Evolutionary conservation across 2,888 invertebrate genomes (phyloP).

Genomic region (Acrobasis repandana): DNA sequence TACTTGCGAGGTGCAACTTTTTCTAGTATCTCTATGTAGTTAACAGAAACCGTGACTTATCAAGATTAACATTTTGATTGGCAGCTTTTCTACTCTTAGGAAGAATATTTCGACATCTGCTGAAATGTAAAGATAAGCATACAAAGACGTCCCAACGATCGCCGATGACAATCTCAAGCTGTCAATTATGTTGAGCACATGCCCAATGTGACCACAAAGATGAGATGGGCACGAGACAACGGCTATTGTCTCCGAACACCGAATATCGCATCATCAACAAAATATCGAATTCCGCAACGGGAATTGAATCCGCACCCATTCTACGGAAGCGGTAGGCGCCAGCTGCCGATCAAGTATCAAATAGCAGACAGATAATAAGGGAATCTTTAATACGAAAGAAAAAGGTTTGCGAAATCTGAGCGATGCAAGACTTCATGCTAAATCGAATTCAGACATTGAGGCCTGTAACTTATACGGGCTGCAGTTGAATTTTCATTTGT

Average conservation of each 20-base stretch:
- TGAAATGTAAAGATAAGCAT: neutral
- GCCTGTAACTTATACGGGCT: constrained; percentile 64
- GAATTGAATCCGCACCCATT: constrained; percentile 61
- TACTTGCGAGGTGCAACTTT: neutral
- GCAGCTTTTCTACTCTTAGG: neutral
- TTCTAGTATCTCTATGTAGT: neutral
- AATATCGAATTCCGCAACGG: constrained; percentile 69
- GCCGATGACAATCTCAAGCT: constrained; percentile 47
- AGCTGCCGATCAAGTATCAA: constrained; percentile 71
- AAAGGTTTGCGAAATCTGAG: constrained; percentile 64
- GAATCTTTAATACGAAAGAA: constrained; percentile 72
- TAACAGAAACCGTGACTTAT: neutral
- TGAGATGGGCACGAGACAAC: constrained; percentile 73
- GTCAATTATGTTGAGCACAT: constrained; percentile 54
- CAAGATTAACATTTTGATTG: neutral
- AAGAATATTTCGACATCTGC: constrained; percentile 20
- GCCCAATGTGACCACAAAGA: constrained; percentile 68
- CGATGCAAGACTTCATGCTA: constrained; percentile 71
- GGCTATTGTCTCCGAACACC: constrained; percentile 62
- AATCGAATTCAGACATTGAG: constrained; percentile 70
- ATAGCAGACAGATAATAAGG: constrained; percentile 64
- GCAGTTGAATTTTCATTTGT: constrained; percentile 58
- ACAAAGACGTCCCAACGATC: constrained; percentile 23
- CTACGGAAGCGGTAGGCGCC: constrained; percentile 79
- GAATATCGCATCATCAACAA: constrained; percentile 76